A percentile compares a stretch with the other conserved stretches of the same genome.
These are phyloP conservation scores for Meloe dianella DNA, from an alignment of 2,888 invertebrate genomes.

Conservation along the genomic window DNA sequence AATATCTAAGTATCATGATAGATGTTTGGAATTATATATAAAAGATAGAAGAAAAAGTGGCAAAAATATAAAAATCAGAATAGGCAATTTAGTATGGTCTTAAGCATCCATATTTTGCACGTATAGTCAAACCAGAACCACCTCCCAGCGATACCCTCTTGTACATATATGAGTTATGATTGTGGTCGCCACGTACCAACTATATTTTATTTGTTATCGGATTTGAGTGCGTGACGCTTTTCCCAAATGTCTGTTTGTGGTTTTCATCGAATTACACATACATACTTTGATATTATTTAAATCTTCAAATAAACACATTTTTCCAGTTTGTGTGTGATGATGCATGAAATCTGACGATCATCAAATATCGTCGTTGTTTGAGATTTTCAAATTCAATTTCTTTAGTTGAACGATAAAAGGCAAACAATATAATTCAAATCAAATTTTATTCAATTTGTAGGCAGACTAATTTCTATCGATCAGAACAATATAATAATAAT, in stretches of 20 bases:
- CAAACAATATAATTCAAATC: neutral
- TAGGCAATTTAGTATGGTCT: constrained; percentile 55
- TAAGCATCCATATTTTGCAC: constrained; percentile 59
- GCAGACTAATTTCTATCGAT: neutral
- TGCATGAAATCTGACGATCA: constrained; percentile 25
- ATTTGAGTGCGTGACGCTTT: constrained; percentile 59
- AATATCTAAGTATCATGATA: constrained; percentile 41
- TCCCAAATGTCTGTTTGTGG: constrained; percentile 58
- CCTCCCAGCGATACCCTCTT: constrained; percentile 35
- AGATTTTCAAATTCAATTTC: neutral
- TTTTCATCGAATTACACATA: constrained; percentile 58
- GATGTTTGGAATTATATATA: constrained; percentile 29
- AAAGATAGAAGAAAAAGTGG: constrained; percentile 38
- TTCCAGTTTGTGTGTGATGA: constrained; percentile 19
- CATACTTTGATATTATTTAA: constrained; percentile 43
- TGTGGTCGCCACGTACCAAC: constrained; percentile 58
- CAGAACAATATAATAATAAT: neutral
- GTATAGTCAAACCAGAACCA: constrained; percentile 38
- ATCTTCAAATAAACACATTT: constrained; percentile 37
- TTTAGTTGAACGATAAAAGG: neutral
- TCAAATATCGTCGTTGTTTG: neutral
- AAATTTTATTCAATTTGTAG: neutral
- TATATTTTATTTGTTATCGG: constrained; percentile 61
- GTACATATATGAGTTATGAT: constrained; percentile 59
- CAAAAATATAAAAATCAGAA: constrained; percentile 53